Conservation (phyloP, 2,113 vertebrate species). For the Crotalus horridus region DNA sequence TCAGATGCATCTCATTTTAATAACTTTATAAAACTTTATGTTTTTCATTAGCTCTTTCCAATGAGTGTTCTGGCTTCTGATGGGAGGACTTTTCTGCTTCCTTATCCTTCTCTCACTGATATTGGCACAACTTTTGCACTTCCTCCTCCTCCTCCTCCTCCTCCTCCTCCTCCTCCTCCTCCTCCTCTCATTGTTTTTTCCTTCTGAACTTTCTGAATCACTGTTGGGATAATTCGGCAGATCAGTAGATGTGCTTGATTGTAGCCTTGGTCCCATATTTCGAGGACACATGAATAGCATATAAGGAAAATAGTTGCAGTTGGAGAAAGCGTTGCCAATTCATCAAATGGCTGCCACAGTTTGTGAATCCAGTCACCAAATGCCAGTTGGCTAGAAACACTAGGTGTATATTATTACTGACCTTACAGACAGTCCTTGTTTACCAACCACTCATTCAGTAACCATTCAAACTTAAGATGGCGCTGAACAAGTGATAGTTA, state of each 20-base stretch:
- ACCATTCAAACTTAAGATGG: neutral
- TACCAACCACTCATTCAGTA: neutral
- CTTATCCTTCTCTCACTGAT: constrained; percentile 65
- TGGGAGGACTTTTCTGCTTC: constrained; percentile 56
- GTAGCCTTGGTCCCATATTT: neutral
- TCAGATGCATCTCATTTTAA: constrained; percentile 37
- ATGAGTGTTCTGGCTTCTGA: constrained; percentile 22
- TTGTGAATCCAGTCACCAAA: neutral
- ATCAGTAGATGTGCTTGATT: neutral
- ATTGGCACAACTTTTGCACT: constrained; percentile 36
- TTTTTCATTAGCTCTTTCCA: constrained; percentile 37
- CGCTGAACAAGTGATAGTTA: neutral
- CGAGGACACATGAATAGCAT: neutral
- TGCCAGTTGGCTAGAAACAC: neutral
- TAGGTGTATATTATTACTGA: neutral
- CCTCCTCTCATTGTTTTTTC: neutral
- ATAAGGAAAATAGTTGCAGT: neutral
- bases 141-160: neutral
- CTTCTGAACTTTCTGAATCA: constrained; percentile 34
- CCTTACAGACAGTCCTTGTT: neutral
- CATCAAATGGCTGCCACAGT: neutral
- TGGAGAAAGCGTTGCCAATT: neutral
- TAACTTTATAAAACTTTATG: constrained; percentile 23
- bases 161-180: neutral
- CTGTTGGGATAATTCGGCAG: constrained; percentile 14